Conservation (phyloP, 37 sponge, comb jelly and placozoan genomes). For the Aphrocallistes beatrix region DNA sequence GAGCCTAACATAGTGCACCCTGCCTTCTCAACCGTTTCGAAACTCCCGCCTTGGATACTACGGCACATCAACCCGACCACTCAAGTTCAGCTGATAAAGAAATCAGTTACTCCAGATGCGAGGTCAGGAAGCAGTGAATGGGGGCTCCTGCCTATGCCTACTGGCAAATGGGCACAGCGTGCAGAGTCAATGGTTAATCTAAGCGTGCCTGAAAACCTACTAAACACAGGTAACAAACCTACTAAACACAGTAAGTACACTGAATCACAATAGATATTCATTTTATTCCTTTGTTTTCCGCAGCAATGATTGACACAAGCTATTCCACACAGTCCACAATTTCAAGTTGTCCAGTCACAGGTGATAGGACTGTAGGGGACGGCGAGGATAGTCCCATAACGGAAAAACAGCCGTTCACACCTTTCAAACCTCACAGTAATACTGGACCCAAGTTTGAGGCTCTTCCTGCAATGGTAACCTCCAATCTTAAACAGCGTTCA, state of each 20-base stretch:
- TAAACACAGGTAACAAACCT: neutral
- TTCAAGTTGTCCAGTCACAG: neutral
- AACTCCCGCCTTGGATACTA: neutral
- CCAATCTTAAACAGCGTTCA: neutral
- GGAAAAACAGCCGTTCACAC: conserved; percentile 9
- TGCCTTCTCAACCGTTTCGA: neutral
- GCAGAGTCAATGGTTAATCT: neutral
- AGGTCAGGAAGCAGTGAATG: neutral
- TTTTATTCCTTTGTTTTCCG: too few species aligned
- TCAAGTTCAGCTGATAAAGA: neutral
- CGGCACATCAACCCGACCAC: neutral
- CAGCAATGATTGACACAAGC: neutral
- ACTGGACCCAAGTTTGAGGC: neutral
- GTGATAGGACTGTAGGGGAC: neutral
- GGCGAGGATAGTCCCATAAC: neutral
- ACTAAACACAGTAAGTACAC: too few species aligned
- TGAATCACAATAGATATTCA: too few species aligned
- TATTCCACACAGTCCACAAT: neutral
- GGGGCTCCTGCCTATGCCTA: conserved; percentile 1
- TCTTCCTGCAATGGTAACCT: neutral
- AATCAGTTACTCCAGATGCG: neutral
- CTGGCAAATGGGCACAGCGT: conserved; percentile 1
- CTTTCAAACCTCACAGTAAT: neutral
- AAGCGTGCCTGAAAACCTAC: neutral
- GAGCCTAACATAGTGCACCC: neutral